Percentiles rank a stretch among this genome's conserved stretches.
Conservation (phyloP, 2,797 vertebrate genomes). For the Bothrops alternatus region DNA sequence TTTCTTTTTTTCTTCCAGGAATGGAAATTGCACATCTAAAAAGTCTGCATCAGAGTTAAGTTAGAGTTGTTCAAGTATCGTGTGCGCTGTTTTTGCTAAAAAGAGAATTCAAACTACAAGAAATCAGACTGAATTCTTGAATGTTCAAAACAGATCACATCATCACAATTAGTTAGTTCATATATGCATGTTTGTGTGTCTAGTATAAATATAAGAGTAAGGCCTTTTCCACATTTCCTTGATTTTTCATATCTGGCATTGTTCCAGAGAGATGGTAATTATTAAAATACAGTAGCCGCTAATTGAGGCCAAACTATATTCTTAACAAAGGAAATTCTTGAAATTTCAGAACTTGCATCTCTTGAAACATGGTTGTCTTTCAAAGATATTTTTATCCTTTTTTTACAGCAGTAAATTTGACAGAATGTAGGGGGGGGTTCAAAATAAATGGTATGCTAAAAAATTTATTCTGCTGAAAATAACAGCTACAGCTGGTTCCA, state of each 20-base stretch:
- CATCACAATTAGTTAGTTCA: background rate
- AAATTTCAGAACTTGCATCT: background rate
- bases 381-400: constrained; percentile 14
- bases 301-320: constrained; percentile 22
- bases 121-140: background rate
- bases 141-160: background rate
- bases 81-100: background rate
- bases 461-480: constrained; percentile 47
- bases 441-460: constrained; percentile 36
- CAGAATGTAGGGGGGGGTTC: constrained; percentile 4
- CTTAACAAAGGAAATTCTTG: background rate
- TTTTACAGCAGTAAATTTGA: constrained; percentile 26
- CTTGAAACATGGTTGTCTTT: constrained; percentile 32
- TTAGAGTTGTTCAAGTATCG: background rate
- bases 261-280: constrained; percentile 21
- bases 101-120: background rate
- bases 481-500: constrained; percentile 56
- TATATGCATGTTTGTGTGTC: background rate
- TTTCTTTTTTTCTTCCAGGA: background rate
- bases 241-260: background rate
- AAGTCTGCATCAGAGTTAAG: background rate
- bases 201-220: background rate
- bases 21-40: background rate
- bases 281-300: constrained; percentile 10
- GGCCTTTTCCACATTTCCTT: constrained; percentile 20